Percentiles rank a stretch among this genome's conserved stretches.
phyloP scores from a whole-genome alignment of 2,113 vertebrate genomes.

The Entelurus aequoreus region DNA sequence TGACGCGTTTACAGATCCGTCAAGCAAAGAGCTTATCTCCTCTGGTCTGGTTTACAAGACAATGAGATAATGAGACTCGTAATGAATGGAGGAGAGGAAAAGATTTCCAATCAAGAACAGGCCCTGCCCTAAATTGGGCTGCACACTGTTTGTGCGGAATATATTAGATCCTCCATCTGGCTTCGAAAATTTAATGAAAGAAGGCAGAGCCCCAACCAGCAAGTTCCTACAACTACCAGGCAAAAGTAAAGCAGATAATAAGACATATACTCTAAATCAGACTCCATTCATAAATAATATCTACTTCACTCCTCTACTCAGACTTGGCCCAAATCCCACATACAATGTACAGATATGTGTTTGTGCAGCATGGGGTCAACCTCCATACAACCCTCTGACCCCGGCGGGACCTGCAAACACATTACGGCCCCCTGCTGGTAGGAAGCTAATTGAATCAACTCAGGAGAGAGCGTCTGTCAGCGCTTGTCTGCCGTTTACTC shows the following conservation, averaged over 20 bases:
- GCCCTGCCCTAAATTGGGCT: conserved; percentile 29
- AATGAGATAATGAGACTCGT: conserved; percentile 53
- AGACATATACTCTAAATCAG: background rate
- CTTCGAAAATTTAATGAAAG: conserved; percentile 37
- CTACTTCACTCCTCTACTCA: conserved; percentile 21
- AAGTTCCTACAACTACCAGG: background rate
- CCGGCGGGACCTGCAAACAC: conserved; percentile 28
- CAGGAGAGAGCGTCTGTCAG: conserved; percentile 42
- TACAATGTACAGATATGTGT: conserved; percentile 27
- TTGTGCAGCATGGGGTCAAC: conserved; percentile 5
- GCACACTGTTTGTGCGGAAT: conserved; percentile 26
- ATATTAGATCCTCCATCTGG: conserved; percentile 43
- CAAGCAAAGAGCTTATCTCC: conserved; percentile 49
- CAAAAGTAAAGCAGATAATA: background rate
- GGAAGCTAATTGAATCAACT: conserved; percentile 54
- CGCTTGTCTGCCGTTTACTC: conserved; percentile 42
- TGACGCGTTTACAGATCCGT: conserved; percentile 55
- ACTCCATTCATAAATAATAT: conserved; percentile 29
- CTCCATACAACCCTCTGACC: conserved; percentile 27
- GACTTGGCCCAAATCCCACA: conserved; percentile 29
- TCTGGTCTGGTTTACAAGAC: conserved; percentile 40
- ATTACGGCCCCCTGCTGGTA: conserved; percentile 26
- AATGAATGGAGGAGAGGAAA: conserved; percentile 52
- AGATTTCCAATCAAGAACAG: conserved; percentile 44
- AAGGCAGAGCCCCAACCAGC: background rate